These are phyloP conservation scores for Lophochroa leadbeateri DNA, from an alignment of 2,113 vertebrate species.

Conservation along the genomic window DNA sequence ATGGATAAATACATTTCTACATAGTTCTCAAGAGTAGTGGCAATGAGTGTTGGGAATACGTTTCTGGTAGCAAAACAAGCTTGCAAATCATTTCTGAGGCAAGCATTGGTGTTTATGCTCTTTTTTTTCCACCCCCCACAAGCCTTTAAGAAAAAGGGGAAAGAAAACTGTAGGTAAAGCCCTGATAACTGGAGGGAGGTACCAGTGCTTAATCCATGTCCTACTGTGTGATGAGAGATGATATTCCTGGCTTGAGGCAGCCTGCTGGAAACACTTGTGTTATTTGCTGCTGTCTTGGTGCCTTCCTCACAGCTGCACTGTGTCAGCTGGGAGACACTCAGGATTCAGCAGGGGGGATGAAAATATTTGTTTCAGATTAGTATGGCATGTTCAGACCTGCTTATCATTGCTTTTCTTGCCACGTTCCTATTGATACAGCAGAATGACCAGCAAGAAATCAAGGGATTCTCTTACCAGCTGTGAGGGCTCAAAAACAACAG, in stretches of 20 bases:
- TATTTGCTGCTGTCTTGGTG: background rate
- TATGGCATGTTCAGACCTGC: background rate
- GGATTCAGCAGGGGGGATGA: background rate
- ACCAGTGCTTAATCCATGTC: background rate
- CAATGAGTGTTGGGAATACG: background rate
- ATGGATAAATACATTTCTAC: background rate
- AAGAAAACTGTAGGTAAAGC: background rate
- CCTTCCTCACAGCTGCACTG: accelerated
- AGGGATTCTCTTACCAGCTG: background rate
- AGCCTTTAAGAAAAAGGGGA: background rate
- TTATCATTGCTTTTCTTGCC: background rate
- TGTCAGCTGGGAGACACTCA: background rate
- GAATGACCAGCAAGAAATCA: background rate
- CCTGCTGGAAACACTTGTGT: background rate
- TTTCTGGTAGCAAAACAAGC: background rate
- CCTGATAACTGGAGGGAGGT: background rate
- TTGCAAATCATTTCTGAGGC: background rate
- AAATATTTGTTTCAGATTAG: background rate
- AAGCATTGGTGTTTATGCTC: background rate
- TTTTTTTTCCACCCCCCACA: background rate
- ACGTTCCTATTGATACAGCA: background rate
- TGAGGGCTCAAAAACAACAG: background rate
- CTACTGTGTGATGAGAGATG: background rate
- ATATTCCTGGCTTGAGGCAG: background rate
- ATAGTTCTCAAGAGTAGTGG: background rate